phyloP scores from a whole-genome alignment of 1,140 invertebrate genomes.

The Pseudomyrmex gracilis region DNA sequence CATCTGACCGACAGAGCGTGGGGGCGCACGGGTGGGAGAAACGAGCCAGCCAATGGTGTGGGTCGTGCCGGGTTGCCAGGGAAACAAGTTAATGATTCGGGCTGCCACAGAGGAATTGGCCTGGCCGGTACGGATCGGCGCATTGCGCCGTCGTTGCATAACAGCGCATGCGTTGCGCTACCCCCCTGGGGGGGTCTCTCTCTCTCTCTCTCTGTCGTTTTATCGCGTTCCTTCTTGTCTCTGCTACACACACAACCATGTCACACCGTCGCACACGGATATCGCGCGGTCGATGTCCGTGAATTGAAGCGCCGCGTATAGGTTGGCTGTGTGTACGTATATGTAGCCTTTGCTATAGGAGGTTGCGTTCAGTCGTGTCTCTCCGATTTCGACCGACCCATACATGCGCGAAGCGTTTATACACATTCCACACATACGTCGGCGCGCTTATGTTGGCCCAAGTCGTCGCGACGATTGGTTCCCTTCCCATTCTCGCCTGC shows the following conservation, averaged over 20 bases:
- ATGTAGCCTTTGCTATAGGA: background rate
- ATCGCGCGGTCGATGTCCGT: constrained; percentile 28
- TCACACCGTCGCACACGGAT: constrained; percentile 5
- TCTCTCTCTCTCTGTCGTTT: background rate
- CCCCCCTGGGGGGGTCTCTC: background rate
- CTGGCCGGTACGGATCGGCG: constrained; percentile 57
- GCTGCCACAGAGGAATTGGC: constrained; percentile 83
- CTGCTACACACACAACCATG: constrained; percentile 52
- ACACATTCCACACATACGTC: background rate
- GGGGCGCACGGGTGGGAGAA: constrained; percentile 69
- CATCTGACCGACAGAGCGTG: constrained; percentile 65
- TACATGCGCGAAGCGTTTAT: constrained; percentile 32
- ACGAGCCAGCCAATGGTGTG: constrained; percentile 80
- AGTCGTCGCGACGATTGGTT: constrained; percentile 82
- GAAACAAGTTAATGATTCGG: constrained; percentile 86
- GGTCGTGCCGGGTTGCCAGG: constrained; percentile 82
- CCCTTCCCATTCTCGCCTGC: constrained; percentile 75
- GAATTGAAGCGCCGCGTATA: background rate
- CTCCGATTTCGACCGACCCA: constrained; percentile 5
- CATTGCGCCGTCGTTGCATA: constrained; percentile 34
- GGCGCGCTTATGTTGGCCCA: constrained; percentile 40
- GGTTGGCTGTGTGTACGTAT: background rate
- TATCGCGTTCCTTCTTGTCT: background rate
- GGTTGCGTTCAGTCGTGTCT: background rate
- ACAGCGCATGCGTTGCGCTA: constrained; percentile 33